phyloP scores from a whole-genome alignment of 1,140 invertebrate genomes.

The Eciton burchellii region DNA sequence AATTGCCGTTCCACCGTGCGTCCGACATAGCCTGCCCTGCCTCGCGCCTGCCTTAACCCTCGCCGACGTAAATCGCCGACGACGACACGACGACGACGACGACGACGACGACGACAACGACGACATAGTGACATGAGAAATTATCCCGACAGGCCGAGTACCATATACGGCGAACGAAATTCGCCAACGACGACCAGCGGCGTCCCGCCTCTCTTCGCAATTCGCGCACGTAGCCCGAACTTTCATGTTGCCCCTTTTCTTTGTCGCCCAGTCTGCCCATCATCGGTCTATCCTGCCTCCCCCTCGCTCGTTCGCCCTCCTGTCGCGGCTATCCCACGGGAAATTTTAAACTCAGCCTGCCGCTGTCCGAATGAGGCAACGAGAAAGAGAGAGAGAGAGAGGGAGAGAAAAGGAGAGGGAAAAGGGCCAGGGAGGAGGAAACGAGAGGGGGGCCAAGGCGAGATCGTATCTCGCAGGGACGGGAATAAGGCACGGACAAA shows the following conservation, averaged over 20 bases:
- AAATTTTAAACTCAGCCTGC: constrained; percentile 72
- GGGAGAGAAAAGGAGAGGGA: not conserved
- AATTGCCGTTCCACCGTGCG: constrained; percentile 6
- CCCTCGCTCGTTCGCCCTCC: not conserved
- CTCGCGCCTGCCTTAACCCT: not conserved
- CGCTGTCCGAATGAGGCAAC: not conserved
- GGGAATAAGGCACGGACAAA: constrained; percentile 44
- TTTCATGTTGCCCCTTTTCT: constrained; percentile 16
- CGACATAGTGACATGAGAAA: constrained; percentile 8
- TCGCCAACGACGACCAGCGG: not conserved
- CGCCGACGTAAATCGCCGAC: constrained; percentile 4
- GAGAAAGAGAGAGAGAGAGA: not conserved
- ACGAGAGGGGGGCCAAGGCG: not conserved
- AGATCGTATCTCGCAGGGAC: constrained; percentile 19
- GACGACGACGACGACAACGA: too few species aligned
- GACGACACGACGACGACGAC: constrained; percentile 6
- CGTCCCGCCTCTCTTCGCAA: constrained; percentile 1
- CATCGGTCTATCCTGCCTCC: constrained; percentile 41
- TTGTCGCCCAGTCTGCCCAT: constrained; percentile 32
- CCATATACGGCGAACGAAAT: constrained; percentile 20
- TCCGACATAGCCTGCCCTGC: not conserved
- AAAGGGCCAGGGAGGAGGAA: not conserved
- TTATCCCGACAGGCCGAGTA: constrained; percentile 19
- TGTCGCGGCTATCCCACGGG: constrained; percentile 60
- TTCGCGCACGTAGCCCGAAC: constrained; percentile 31